phyloP scores from a whole-genome alignment of 2,797 vertebrate species.

The Telmatherina bonti region DNA sequence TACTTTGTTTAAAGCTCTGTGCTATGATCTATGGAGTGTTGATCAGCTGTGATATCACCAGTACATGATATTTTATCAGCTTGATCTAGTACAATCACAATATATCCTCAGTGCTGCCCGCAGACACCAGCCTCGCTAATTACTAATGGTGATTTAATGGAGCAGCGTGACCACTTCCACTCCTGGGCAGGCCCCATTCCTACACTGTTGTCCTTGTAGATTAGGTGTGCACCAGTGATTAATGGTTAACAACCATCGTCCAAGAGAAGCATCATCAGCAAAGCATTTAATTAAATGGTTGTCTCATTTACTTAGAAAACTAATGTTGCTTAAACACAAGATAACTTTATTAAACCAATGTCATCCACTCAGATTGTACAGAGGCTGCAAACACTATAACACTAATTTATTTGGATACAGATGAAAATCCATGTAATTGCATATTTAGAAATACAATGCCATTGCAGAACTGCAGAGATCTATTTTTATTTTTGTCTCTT shows the following conservation, averaged over 20 bases:
- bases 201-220: conserved; percentile 82
- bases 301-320: conserved; percentile 79
- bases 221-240: conserved; percentile 80
- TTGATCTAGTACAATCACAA: conserved; percentile 55
- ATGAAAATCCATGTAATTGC: conserved; percentile 21
- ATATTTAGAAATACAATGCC: conserved; percentile 10
- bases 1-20: conserved; percentile 37
- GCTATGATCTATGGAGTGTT: conserved; percentile 52
- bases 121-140: conserved; percentile 71
- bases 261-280: conserved; percentile 76
- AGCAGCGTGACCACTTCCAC: conserved; percentile 68
- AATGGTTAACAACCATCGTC: conserved; percentile 80
- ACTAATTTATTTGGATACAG: background rate
- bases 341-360: conserved; percentile 74
- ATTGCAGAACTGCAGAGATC: background rate
- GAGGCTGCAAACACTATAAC: conserved; percentile 24
- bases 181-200: conserved; percentile 57
- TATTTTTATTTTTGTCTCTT: conserved; percentile 1
- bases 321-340: conserved; percentile 75
- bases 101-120: conserved; percentile 48
- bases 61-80: conserved; percentile 53
- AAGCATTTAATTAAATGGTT: conserved; percentile 81
- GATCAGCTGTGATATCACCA: conserved; percentile 56
- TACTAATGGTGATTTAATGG: conserved; percentile 80
- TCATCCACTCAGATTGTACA: conserved; percentile 25